phyloP scores from a whole-genome alignment of 2,113 vertebrate genomes.

The Columba livia region DNA sequence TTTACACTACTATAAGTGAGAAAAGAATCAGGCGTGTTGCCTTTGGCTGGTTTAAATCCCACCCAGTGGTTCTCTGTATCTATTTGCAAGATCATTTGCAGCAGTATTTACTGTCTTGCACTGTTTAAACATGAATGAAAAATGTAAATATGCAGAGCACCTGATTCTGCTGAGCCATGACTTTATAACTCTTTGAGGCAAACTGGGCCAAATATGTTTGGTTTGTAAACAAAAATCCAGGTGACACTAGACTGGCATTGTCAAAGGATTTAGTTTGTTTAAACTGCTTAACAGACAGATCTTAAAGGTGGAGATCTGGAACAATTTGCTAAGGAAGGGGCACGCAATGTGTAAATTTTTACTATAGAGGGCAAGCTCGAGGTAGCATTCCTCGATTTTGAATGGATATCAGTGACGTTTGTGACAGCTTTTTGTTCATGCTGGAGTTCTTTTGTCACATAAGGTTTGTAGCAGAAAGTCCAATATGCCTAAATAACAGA shows the following conservation, averaged over 20 bases:
- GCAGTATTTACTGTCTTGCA: not conserved
- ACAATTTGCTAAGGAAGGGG: not conserved
- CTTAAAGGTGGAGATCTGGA: not conserved
- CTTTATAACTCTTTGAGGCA: not conserved
- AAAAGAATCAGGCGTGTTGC: not conserved
- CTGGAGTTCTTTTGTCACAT: not conserved
- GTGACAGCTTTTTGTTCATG: not conserved
- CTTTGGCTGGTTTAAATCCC: not conserved
- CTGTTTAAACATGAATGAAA: not conserved
- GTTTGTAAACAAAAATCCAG: not conserved
- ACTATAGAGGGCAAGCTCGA: not conserved
- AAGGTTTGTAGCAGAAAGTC: not conserved
- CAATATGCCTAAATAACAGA: not conserved
- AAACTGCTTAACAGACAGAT: not conserved
- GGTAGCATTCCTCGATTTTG: not conserved
- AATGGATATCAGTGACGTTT: not conserved
- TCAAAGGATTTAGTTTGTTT: not conserved
- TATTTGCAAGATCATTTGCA: not conserved
- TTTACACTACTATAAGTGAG: not conserved
- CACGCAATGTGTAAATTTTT: not conserved
- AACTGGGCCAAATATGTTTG: not conserved
- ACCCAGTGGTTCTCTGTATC: not conserved
- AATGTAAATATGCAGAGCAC: not conserved
- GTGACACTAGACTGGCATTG: not conserved
- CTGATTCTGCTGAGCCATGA: not conserved